Base-by-base conservation (phyloP, 1,140 invertebrate species). In the Idris sp. region DNA sequence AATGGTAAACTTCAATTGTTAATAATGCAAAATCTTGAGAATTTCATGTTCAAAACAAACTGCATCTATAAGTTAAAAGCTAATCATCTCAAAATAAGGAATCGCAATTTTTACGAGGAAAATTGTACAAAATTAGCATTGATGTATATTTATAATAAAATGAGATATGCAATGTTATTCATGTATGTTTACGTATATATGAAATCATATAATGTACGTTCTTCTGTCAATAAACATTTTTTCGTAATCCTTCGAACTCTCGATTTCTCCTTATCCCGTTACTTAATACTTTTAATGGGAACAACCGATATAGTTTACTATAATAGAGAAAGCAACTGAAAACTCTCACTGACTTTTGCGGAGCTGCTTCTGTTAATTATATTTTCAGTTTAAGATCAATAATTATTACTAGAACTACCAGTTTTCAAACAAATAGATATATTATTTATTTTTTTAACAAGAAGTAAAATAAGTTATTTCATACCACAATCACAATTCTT, bases 231-330 rank as follows among this genome's bases (percentile, higher is more conserved):
- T 72, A 67, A 69, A 77, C 41, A 48, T 64, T 31, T 77, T 69
- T 73, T 58, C 46, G 61, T 22, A 62, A 73, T 38, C 33, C 26
- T 26, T 65, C 15, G 54, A 26, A 75, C 59, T 73, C 48, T 74
- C 49, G 41, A 74, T 79, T 79, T 79, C 77, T 74, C 77, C 67
- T 59, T 31, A 79, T 74, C 53, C 74, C 77, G 74, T 77, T 79
- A 79, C 28, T 33, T 19, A 59, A 67, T 73, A 73, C 58, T 59
- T 51, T 73, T 61, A 65, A 44, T 49, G 31, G 8, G 33, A 67
- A 38, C 40, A 68, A 46, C 51, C 44, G 38, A 68, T 73, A 43
- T 51, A 53, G 44, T 10, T 62, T 30, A 19, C 35, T 53, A 30
- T 56, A n/a, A 35, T 54, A 71, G 51, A 56, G 65, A 71, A 71